A percentile compares a stretch with the other conserved stretches of the same genome.
phyloP scores from a whole-genome alignment of 2,888 invertebrate genomes.

The Chymomyza amoena region DNA sequence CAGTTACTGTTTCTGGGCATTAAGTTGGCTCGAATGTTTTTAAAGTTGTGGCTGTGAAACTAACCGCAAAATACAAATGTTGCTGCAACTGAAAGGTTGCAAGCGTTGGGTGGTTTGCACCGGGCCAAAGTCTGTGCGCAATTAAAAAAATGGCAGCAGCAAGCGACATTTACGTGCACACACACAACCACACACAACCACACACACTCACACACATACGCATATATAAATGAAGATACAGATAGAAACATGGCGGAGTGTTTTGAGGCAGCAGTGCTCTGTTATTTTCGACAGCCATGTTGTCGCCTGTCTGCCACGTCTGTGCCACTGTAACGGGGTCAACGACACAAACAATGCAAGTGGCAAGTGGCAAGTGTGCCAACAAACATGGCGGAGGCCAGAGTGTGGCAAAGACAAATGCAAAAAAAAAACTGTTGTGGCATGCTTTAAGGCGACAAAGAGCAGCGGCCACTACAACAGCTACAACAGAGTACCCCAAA shows the following conservation, averaged over 20 bases:
- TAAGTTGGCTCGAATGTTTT: conserved; percentile 5
- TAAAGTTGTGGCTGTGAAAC: conserved; percentile 35
- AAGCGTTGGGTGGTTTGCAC: not conserved
- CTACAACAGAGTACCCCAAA: not conserved
- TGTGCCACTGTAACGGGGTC: conserved; percentile 21
- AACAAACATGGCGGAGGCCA: conserved; percentile 9
- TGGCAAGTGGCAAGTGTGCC: conserved; percentile 5
- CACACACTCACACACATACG: conserved; percentile 2
- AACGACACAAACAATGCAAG: conserved; percentile 40
- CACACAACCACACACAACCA: conserved; percentile 6
- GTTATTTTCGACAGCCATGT: conserved; percentile 53
- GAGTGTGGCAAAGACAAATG: conserved; percentile 9
- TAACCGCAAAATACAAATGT: conserved; percentile 50
- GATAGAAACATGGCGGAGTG: not conserved
- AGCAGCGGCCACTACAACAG: not conserved
- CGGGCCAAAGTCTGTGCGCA: conserved; percentile 7
- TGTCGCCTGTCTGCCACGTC: conserved; percentile 34
- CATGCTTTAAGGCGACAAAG: not conserved
- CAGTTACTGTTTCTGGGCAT: not conserved
- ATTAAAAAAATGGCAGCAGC: conserved; percentile 10
- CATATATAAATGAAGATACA: not conserved
- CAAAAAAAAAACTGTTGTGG: not conserved
- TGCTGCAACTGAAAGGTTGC: not conserved
- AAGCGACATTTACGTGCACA: conserved; percentile 17
- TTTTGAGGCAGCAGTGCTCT: not conserved